phyloP scores from a whole-genome alignment of 2,888 invertebrate genomes.

The Hoplodrina blanda region DNA sequence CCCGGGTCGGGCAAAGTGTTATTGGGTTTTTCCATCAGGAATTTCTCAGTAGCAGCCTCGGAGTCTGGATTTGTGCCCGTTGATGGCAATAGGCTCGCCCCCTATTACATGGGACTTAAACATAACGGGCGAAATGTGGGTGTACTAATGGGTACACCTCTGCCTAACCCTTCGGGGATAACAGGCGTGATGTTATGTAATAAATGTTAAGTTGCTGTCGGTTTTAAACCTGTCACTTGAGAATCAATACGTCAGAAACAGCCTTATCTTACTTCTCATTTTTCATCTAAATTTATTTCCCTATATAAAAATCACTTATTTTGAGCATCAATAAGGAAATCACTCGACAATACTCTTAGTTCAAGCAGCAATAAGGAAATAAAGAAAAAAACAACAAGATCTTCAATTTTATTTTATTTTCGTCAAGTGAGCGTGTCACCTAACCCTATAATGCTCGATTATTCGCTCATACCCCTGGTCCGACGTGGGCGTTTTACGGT shows the following conservation, averaged over 20 bases:
- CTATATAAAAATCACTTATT: conserved; percentile 3
- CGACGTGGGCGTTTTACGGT: conserved; percentile 57
- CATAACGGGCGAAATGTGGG: too few species aligned
- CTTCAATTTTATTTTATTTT: background rate
- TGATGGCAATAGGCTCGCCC: too few species aligned
- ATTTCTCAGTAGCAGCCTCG: too few species aligned
- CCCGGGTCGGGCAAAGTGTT: too few species aligned
- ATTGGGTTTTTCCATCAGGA: too few species aligned
- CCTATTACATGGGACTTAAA: too few species aligned
- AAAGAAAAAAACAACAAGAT: conserved; percentile 2
- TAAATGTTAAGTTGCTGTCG: too few species aligned
- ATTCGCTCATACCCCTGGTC: conserved; percentile 8
- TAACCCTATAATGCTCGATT: conserved; percentile 25
- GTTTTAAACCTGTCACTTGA: too few species aligned
- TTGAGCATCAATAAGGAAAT: conserved; percentile 19
- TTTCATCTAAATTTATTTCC: background rate
- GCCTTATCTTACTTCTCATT: background rate
- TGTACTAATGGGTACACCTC: too few species aligned
- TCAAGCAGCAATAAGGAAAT: conserved; percentile 4
- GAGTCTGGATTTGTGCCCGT: too few species aligned
- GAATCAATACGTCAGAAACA: background rate
- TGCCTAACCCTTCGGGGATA: too few species aligned
- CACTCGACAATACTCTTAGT: background rate
- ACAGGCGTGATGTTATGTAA: too few species aligned
- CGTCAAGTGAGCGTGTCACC: conserved; percentile 14